phyloP scores from a whole-genome alignment of 2,113 vertebrate species.

The Hyperopisus bebe region DNA sequence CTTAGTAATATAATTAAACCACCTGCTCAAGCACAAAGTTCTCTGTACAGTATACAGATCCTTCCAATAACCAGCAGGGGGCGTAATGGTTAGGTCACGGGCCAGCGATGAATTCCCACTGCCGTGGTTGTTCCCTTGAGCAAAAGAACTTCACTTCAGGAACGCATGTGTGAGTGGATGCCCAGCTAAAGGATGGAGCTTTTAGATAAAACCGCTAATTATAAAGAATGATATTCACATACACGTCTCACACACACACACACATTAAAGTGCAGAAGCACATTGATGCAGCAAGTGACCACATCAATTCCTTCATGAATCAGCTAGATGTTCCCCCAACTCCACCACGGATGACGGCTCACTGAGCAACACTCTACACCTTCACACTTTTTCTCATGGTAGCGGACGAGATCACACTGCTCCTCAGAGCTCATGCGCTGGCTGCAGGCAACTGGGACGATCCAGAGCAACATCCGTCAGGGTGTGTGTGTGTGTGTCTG shows the following conservation, averaged over 20 bases:
- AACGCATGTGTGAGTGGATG: background rate
- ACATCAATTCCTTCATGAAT: background rate
- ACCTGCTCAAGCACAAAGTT: background rate
- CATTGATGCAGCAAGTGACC: background rate
- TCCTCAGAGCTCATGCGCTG: background rate
- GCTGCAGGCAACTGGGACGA: background rate
- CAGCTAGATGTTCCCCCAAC: background rate
- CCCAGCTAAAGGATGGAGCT: background rate
- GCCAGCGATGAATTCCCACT: background rate
- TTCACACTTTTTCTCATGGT: background rate
- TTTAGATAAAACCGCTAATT: background rate
- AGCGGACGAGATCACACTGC: background rate
- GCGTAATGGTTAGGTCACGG: background rate
- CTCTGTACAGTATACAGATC: background rate
- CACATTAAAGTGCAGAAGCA: background rate
- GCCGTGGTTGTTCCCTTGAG: background rate
- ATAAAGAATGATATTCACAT: background rate
- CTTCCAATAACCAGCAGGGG: background rate
- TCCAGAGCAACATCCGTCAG: background rate
- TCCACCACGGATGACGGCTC: background rate
- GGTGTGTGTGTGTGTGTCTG: background rate
- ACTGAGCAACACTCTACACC: background rate
- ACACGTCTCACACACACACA: background rate
- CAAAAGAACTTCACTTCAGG: background rate
- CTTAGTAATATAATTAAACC: background rate